Percentiles rank a stretch among this genome's conserved stretches.
Conservation (phyloP, 2,113 vertebrate genomes). For the Hemicordylus capensis region DNA sequence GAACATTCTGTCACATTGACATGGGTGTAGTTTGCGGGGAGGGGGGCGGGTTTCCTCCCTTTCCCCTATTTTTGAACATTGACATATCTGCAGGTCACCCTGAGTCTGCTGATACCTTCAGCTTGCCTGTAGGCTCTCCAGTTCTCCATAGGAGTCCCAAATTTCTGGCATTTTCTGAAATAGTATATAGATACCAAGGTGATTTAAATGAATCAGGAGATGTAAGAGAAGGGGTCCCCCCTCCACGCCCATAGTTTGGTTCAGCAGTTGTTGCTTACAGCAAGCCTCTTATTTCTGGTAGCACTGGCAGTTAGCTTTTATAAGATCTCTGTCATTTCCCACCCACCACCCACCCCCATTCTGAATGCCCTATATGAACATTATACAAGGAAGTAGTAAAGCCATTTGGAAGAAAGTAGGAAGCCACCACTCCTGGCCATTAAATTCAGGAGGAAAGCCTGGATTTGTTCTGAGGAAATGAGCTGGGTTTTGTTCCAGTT, state of each 20-base stretch:
- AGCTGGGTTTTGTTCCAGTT: slow-evolving; percentile 20
- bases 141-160: too few relatives aligned
- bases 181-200: too few relatives aligned
- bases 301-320: background rate
- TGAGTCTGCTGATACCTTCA: too few relatives aligned
- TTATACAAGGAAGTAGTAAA: background rate
- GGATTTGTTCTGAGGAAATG: slow-evolving; percentile 15
- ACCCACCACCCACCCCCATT: background rate
- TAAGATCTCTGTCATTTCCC: background rate
- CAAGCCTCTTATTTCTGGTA: background rate
- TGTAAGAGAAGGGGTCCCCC: background rate
- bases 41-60: too few relatives aligned
- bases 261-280: background rate
- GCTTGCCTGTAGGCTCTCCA: too few relatives aligned
- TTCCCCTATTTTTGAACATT: too few relatives aligned
- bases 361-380: background rate
- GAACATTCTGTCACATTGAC: too few relatives aligned
- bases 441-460: background rate
- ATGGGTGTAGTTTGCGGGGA: too few relatives aligned
- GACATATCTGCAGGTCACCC: too few relatives aligned
- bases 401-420: background rate
- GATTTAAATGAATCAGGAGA: too few relatives aligned
- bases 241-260: background rate
- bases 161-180: too few relatives aligned
- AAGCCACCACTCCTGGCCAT: background rate